Evolutionary conservation across 2,888 invertebrate species (phyloP), one percentile per base, ranked within the genome.

Genomic region (Ochropleura leucogaster): DNA sequence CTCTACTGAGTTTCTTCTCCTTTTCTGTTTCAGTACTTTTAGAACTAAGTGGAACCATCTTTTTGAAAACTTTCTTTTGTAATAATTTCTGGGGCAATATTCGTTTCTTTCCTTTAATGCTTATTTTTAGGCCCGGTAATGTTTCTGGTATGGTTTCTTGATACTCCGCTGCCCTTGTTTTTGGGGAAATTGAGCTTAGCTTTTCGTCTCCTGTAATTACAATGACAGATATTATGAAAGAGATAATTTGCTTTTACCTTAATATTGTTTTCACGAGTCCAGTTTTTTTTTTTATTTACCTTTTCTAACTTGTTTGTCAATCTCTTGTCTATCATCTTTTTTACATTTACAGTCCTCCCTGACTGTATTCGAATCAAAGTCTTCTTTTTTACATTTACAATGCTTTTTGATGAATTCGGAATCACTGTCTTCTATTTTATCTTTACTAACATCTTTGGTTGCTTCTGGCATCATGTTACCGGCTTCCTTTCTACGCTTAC

Each of bases 181-280:
- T 40, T 7, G 66, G 68, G 3, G 30, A 30, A 30, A 30, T 30
- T 3, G 30, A 30, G 30, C 30, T 30, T 30, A 30, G 30, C 3
- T 30, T 47, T 53, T n/a, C 16, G 6, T 30, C 30, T 5, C 49
- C 80, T 80, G 60, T 42, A 72, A 75, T n/a, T n/a, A 47, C 16
- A 20, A 64, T 12, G 8, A 55, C 12, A 46, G 16, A 18, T 47
- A 18, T 55, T 12, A 10, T 30, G 4, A 5, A 10, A 20, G n/a
- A 20, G 10, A 55, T 20, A 55, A 20, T 55, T 55, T 55, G 10
- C n/a, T n/a, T n/a, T 10, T n/a, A 0, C 10, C 12, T 55, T 20
- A 10, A 10, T n/a, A n/a, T 55, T 55, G 16, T 16, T 40, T 59
- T 40, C 4, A 8, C 7, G 14, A 8, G 16, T 30, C 7, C 3